A percentile compares a stretch with the other conserved stretches of the same genome.
Conservation (phyloP, 2,888 invertebrate genomes). For the Lamellibrachia columna region DNA sequence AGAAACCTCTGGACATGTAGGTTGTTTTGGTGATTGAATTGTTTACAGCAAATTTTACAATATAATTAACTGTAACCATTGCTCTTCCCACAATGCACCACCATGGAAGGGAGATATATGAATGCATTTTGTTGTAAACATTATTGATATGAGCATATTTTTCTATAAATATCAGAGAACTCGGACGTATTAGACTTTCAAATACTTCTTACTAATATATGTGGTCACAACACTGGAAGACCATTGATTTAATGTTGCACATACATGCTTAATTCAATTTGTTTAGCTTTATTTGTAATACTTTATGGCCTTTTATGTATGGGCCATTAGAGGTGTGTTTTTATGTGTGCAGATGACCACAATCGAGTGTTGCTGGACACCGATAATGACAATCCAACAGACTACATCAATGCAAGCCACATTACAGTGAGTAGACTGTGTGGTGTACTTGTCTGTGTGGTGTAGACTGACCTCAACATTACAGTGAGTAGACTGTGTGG, state of each 20-base stretch:
- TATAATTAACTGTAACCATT: neutral
- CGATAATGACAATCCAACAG: neutral
- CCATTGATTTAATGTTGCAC: too few species aligned
- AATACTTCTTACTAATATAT: too few species aligned
- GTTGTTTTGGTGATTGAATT: neutral
- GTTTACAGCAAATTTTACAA: neutral
- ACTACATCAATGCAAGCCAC: conserved; percentile 3
- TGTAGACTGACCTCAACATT: neutral
- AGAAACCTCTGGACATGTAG: neutral
- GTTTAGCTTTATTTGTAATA: neutral
- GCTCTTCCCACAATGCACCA: too few species aligned
- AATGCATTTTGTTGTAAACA: too few species aligned
- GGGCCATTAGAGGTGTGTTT: neutral
- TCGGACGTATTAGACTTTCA: too few species aligned
- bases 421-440: neutral
- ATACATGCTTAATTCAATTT: too few species aligned
- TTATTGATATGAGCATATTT: too few species aligned
- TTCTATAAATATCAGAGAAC: too few species aligned
- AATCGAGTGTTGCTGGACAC: neutral
- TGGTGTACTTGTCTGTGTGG: neutral
- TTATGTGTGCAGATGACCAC: neutral
- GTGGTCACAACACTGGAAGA: too few species aligned
- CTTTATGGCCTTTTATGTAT: neutral
- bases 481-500: too few species aligned
- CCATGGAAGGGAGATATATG: too few species aligned